A percentile compares a stretch with the other conserved stretches of the same genome.
Conservation (phyloP, 1,140 invertebrate species). For the Diploscapter pachys region DNA sequence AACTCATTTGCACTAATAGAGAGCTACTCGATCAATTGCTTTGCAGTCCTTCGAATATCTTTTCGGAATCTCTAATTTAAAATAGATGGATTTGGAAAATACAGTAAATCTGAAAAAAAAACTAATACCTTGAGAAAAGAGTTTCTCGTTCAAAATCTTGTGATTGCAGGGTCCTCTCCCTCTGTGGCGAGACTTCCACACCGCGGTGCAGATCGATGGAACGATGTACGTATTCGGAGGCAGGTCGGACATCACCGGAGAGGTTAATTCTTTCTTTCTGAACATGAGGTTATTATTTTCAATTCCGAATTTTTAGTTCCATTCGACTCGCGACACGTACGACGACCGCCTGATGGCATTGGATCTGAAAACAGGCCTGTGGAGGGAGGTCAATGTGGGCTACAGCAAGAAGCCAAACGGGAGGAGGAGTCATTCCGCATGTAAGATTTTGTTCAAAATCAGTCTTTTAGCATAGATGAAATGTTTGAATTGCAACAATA, state of each 20-base stretch:
- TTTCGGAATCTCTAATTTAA: slow-evolving; percentile 61
- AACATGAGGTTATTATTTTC: slow-evolving; percentile 1
- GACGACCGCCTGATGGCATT: slow-evolving; percentile 74
- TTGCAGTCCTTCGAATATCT: not conserved
- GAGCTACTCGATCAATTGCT: not conserved
- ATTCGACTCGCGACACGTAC: slow-evolving; percentile 70
- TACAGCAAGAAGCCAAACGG: slow-evolving; percentile 68
- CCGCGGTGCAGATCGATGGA: slow-evolving; percentile 71
- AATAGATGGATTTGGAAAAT: slow-evolving; percentile 45
- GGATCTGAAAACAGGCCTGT: slow-evolving; percentile 70
- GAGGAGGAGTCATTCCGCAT: slow-evolving; percentile 80
- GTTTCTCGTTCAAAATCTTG: not conserved
- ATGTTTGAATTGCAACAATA: no score
- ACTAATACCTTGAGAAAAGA: not conserved
- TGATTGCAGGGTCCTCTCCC: slow-evolving; percentile 65
- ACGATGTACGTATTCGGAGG: slow-evolving; percentile 84
- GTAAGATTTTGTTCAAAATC: slow-evolving; percentile 63
- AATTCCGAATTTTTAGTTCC: slow-evolving; percentile 61
- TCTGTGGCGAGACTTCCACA: slow-evolving; percentile 79
- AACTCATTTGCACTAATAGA: no score
- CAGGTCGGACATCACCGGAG: slow-evolving; percentile 68
- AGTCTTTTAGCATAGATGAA: slow-evolving; percentile 33
- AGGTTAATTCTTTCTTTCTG: slow-evolving; percentile 56
- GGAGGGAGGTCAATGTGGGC: slow-evolving; percentile 66
- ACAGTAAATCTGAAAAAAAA: not conserved